phyloP scores from a whole-genome alignment of 2,888 invertebrate species.

The Drosophila leonis region DNA sequence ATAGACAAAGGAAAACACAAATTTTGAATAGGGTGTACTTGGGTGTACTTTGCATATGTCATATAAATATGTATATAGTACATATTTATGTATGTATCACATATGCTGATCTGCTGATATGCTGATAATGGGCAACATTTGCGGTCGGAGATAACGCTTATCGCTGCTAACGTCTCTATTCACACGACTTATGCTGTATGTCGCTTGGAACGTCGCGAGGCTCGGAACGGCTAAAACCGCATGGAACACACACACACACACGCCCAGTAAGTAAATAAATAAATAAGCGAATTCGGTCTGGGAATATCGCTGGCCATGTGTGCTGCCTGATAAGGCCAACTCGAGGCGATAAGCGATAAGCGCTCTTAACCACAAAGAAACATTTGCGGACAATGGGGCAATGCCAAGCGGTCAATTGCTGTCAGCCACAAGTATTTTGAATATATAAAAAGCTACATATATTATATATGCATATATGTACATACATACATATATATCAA shows the following conservation, averaged over 20 bases:
- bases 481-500: too few species aligned
- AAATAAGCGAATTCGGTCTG: conserved; percentile 37
- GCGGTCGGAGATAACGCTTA: conserved; percentile 48
- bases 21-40: conserved; percentile 6
- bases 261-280: conserved; percentile 38
- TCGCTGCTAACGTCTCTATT: conserved; percentile 46
- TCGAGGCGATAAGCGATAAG: conserved; percentile 35
- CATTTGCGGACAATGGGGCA: conserved; percentile 40
- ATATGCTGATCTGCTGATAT: conserved; percentile 4
- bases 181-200: conserved; percentile 45
- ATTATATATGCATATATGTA: too few species aligned
- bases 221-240: conserved; percentile 35
- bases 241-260: conserved; percentile 27
- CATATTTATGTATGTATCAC: neutral
- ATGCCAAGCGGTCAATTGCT: conserved; percentile 31
- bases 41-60: conserved; percentile 14
- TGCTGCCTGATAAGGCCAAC: conserved; percentile 5
- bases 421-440: conserved; percentile 3
- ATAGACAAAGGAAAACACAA: conserved; percentile 18
- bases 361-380: conserved; percentile 37
- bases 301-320: conserved; percentile 47
- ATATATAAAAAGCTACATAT: neutral
- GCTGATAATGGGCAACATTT: conserved; percentile 38
- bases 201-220: too few species aligned
- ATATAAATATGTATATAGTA: neutral